These are phyloP conservation scores for Panthera leo DNA, from an alignment of 2,113 vertebrate genomes.

Conservation along the genomic window DNA sequence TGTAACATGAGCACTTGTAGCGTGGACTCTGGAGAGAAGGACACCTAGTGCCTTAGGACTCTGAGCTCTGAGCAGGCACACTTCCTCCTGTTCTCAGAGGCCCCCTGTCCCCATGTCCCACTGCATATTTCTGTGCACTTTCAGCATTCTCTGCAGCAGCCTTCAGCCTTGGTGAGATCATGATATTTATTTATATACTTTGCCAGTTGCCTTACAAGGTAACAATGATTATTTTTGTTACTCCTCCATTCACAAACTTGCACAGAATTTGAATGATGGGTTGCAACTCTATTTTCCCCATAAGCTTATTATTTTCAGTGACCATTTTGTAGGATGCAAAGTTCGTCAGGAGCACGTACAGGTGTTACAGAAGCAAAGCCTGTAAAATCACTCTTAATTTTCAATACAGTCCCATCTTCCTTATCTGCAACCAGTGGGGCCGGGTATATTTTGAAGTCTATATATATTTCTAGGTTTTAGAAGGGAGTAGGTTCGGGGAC, in stretches of 20 bases:
- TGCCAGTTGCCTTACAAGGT: neutral
- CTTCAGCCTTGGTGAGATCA: neutral
- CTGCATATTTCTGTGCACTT: neutral
- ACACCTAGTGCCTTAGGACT: neutral
- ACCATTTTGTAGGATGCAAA: neutral
- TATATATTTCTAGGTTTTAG: neutral
- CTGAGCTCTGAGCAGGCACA: neutral
- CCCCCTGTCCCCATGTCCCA: neutral
- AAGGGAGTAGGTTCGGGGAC: neutral
- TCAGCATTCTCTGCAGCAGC: neutral
- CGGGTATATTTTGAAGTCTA: neutral
- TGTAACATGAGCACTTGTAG: neutral
- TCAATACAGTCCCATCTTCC: neutral
- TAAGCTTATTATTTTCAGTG: neutral
- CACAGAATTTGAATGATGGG: neutral
- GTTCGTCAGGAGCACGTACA: neutral
- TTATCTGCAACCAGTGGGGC: neutral
- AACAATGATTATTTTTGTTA: conserved; percentile 6
- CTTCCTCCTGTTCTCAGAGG: neutral
- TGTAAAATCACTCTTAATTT: neutral
- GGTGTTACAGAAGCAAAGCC: neutral
- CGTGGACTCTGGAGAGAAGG: neutral
- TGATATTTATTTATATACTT: neutral
- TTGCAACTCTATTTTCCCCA: neutral
- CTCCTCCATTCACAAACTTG: neutral